These are phyloP conservation scores for Pyrrhia umbra DNA, from an alignment of 2,888 invertebrate species.

Conservation along the genomic window DNA sequence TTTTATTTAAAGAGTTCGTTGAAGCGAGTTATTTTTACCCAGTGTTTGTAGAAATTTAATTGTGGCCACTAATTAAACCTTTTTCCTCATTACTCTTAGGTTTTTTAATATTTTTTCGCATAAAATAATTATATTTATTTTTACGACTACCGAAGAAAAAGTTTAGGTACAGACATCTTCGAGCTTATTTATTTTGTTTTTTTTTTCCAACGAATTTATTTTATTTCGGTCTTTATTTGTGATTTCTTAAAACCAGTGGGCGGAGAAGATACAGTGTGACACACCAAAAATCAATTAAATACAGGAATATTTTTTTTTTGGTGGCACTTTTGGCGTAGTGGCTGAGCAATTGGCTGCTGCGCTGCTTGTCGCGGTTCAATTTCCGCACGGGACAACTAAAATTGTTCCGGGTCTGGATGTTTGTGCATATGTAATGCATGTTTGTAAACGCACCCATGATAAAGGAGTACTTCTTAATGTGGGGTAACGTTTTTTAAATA, in stretches of 20 bases:
- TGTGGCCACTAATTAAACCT: conserved; percentile 46
- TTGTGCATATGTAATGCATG: too few species aligned
- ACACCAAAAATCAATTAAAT: too few species aligned
- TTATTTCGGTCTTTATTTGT: neutral
- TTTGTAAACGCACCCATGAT: too few species aligned
- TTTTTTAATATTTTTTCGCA: conserved; percentile 16
- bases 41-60: conserved; percentile 46
- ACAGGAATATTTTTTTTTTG: too few species aligned
- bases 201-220: conserved; percentile 15
- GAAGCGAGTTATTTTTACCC: conserved; percentile 30
- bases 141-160: conserved; percentile 13
- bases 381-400: too few species aligned
- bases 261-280: neutral
- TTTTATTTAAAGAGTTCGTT: conserved; percentile 5
- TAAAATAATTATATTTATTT: conserved; percentile 19
- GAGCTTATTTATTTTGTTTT: conserved; percentile 4
- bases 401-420: too few species aligned
- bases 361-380: too few species aligned
- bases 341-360: too few species aligned
- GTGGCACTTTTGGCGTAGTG: too few species aligned
- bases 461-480: too few species aligned
- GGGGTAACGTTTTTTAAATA: too few species aligned
- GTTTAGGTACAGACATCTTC: neutral
- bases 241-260: neutral
- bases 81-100: conserved; percentile 22